phyloP scores from a whole-genome alignment of 30 jellyfish, hydroid and myxozoan species.

The Clytia hemisphaerica region DNA sequence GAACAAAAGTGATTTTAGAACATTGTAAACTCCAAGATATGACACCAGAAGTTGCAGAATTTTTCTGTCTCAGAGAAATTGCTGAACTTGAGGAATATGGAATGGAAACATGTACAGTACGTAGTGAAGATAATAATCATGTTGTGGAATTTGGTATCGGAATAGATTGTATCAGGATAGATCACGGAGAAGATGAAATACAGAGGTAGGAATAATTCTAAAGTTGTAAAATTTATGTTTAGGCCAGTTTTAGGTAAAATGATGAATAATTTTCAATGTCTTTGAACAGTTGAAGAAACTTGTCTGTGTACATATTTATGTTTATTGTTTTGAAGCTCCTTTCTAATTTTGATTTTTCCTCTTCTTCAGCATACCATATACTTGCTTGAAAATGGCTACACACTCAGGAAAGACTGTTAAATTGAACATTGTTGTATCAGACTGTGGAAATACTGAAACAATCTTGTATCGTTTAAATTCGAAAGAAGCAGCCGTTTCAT shows the following conservation, averaged over 20 bases:
- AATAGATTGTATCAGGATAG: conserved; percentile 71
- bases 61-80: conserved; percentile 45
- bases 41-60: conserved; percentile 76
- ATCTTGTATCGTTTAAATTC: conserved; percentile 56
- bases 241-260: not conserved
- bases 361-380: conserved; percentile 68
- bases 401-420: conserved; percentile 83
- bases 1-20: conserved; percentile 66
- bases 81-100: conserved; percentile 78
- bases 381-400: conserved; percentile 83
- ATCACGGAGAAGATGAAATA: conserved; percentile 39
- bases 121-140: conserved; percentile 59
- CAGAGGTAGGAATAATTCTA: conserved; percentile 63
- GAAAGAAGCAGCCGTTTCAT: conserved; percentile 93
- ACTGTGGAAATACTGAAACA: conserved; percentile 60
- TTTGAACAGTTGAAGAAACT: not conserved
- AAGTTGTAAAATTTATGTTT: not conserved
- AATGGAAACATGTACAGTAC: conserved; percentile 62
- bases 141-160: conserved; percentile 78
- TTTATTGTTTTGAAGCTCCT: not conserved
- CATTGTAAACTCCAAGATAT: conserved; percentile 76
- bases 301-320: not conserved
- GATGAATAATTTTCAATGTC: not conserved
- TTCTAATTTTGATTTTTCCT: not conserved
- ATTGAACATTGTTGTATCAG: conserved; percentile 51